Percentiles rank a stretch among this genome's conserved stretches.
phyloP scores from a whole-genome alignment of 2,113 vertebrate genomes.

The Callorhinus ursinus region DNA sequence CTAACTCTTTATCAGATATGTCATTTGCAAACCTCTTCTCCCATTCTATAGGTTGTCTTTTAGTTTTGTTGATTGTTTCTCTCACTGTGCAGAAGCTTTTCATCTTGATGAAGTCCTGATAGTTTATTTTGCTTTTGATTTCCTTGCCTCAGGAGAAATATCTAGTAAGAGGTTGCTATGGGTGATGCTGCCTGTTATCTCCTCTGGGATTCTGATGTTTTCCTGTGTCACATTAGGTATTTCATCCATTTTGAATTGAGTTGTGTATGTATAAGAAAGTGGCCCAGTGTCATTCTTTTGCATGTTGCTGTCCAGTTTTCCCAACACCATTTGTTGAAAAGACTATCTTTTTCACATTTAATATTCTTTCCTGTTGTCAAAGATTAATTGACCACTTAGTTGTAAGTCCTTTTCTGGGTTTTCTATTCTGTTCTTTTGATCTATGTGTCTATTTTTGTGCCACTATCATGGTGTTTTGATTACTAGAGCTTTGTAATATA shows the following conservation, averaged over 20 bases:
- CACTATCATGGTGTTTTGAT: background rate
- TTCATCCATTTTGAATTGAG: background rate
- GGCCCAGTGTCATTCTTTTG: background rate
- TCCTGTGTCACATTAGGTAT: background rate
- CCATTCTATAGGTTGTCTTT: background rate
- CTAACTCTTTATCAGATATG: background rate
- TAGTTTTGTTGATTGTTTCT: background rate
- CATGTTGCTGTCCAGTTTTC: background rate
- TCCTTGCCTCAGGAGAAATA: background rate
- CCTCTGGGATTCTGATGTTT: background rate
- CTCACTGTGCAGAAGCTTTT: background rate
- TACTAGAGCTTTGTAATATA: background rate
- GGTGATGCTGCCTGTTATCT: background rate
- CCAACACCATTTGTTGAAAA: background rate
- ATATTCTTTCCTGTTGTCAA: background rate
- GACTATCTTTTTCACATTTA: background rate
- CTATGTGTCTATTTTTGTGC: background rate
- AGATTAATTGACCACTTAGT: background rate
- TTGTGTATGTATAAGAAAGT: background rate
- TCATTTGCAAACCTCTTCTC: background rate
- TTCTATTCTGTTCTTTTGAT: background rate
- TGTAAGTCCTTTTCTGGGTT: background rate
- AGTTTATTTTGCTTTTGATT: background rate
- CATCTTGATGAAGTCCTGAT: background rate
- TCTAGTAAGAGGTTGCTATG: background rate